phyloP scores from a whole-genome alignment of 2,113 vertebrate species.

The Sula dactylatra region DNA sequence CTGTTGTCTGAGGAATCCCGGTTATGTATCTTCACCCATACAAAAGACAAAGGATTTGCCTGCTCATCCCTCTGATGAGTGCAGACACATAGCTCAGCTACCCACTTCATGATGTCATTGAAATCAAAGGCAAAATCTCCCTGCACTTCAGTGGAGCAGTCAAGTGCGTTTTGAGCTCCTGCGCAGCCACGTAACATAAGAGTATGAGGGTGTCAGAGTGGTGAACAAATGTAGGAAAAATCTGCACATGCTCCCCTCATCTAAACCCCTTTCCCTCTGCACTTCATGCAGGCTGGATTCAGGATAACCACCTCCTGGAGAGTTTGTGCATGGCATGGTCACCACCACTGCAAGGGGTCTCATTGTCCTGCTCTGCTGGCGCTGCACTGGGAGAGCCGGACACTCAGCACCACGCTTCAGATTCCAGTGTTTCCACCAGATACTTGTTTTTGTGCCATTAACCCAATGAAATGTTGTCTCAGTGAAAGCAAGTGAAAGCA shows the following conservation, averaged over 20 bases:
- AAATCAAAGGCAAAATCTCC: neutral
- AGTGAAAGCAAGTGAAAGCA: neutral
- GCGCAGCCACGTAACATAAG: neutral
- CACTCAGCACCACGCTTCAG: neutral
- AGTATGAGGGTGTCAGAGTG: neutral
- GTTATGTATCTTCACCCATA: neutral
- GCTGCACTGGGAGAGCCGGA: neutral
- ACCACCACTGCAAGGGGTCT: neutral
- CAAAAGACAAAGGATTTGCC: neutral
- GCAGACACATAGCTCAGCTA: neutral
- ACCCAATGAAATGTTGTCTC: neutral
- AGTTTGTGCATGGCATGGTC: neutral
- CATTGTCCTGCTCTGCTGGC: neutral
- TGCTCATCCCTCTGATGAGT: neutral
- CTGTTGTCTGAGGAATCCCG: neutral
- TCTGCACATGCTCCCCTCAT: neutral
- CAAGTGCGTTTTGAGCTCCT: neutral
- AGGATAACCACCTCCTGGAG: neutral
- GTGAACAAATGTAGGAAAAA: neutral
- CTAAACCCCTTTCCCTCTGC: neutral
- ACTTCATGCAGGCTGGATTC: neutral
- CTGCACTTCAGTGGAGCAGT: neutral
- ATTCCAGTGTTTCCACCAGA: neutral
- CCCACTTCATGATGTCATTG: fast-evolving
- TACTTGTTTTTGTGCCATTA: neutral